Percentiles rank a stretch among this genome's conserved stretches.
These are phyloP conservation scores for Toxostoma redivivum DNA, from an alignment of 2,113 vertebrate genomes.

Conservation along the genomic window DNA sequence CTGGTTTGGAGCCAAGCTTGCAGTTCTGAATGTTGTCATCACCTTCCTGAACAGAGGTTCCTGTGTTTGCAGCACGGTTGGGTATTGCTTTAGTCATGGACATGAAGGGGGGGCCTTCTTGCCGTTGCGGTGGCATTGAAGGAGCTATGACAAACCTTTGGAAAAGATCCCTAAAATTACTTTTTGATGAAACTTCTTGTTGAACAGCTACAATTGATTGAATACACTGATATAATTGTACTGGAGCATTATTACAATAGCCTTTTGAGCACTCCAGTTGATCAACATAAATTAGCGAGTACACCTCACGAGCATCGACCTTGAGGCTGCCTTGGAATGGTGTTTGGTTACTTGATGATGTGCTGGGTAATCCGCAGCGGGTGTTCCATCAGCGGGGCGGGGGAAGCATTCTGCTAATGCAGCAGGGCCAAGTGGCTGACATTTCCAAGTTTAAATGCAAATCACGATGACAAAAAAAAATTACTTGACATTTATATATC, in stretches of 20 bases:
- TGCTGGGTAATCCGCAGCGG: not conserved
- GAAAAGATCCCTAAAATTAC: not conserved
- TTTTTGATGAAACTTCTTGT: not conserved
- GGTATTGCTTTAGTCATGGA: not conserved
- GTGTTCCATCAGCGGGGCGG: not conserved
- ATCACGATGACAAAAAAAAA: not conserved
- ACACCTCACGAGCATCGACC: not conserved
- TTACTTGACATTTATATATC: slow-evolving; percentile 35
- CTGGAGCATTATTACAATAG: not conserved
- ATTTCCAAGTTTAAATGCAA: slow-evolving; percentile 26
- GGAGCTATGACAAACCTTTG: not conserved
- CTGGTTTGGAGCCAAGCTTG: not conserved
- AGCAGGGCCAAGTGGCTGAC: not conserved
- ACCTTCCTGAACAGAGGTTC: not conserved
- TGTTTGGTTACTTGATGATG: slow-evolving; percentile 10
- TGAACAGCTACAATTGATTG: not conserved
- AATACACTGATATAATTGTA: not conserved
- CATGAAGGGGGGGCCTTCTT: not conserved
- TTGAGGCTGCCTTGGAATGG: slow-evolving; percentile 32
- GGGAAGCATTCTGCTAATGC: not conserved
- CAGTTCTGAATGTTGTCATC: rapidly evolving
- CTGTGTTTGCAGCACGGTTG: rapidly evolving
- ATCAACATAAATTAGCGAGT: slow-evolving; percentile 45
- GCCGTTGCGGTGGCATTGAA: not conserved
- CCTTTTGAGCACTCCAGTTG: not conserved